phyloP scores from a whole-genome alignment of 2,797 vertebrate genomes.

The Notolepis coatsorum region DNA sequence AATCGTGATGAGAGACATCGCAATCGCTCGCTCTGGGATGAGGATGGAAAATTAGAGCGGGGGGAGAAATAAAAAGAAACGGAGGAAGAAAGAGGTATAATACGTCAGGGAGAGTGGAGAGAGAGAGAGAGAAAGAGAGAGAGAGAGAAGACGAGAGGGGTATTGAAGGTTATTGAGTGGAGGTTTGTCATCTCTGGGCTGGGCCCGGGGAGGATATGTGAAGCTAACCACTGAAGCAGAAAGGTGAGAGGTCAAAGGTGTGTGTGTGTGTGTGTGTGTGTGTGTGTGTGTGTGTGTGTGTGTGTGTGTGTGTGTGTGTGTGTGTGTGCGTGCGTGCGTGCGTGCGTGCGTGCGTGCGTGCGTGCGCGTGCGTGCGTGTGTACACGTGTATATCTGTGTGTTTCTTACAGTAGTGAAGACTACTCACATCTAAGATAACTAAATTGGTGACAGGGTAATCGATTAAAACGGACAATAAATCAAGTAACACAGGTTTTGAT shows the following conservation, averaged over 20 bases:
- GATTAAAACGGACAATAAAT: too few relatives aligned
- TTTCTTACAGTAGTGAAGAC: too few relatives aligned
- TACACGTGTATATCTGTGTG: neutral
- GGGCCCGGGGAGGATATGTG: neutral
- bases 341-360: neutral
- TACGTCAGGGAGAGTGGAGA: slow-evolving; percentile 43
- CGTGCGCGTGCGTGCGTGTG: neutral
- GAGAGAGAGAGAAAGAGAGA: slow-evolving; percentile 38
- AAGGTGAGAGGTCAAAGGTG: slow-evolving; percentile 1
- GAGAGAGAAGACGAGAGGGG: slow-evolving; percentile 21
- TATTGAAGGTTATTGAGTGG: slow-evolving; percentile 4
- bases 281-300: neutral
- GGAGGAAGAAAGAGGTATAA: slow-evolving; percentile 43
- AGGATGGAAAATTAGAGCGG: slow-evolving; percentile 62
- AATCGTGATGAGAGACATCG: slow-evolving; percentile 77
- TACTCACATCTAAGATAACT: too few relatives aligned
- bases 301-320: neutral
- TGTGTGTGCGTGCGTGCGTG: neutral
- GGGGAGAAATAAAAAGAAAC: slow-evolving; percentile 59
- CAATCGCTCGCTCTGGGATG: slow-evolving; percentile 63
- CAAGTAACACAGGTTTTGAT: too few relatives aligned
- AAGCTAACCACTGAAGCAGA: slow-evolving; percentile 4
- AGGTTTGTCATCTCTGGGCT: neutral
- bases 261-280: slow-evolving; percentile 8
- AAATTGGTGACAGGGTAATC: too few relatives aligned